These are phyloP conservation scores for Junco hyemalis DNA, from an alignment of 2,113 vertebrate genomes.

Conservation along the genomic window DNA sequence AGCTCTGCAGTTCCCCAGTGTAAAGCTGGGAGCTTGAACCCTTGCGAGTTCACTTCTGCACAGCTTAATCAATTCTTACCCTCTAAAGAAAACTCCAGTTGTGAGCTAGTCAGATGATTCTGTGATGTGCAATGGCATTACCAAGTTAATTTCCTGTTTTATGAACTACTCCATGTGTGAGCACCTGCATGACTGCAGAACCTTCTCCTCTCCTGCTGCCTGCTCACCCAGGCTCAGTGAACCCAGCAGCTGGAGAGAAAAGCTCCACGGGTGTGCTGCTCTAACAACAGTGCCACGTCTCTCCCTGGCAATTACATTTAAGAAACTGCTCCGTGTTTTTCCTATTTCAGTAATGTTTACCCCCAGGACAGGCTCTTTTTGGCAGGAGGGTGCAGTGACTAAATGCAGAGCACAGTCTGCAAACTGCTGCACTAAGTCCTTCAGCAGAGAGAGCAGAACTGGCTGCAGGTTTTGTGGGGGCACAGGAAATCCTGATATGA, in stretches of 20 bases:
- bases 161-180: neutral
- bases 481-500: fast-evolving
- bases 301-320: neutral
- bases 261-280: neutral
- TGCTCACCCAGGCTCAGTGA: neutral
- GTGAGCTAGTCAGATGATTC: neutral
- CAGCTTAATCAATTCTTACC: neutral
- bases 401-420: neutral
- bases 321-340: neutral
- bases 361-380: neutral
- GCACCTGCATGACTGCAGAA: neutral
- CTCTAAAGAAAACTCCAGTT: neutral
- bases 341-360: neutral
- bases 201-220: neutral
- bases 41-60: neutral
- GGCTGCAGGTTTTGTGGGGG: neutral
- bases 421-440: neutral
- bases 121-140: neutral
- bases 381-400: neutral
- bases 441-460: neutral
- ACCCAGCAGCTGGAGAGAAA: neutral
- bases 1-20: neutral
- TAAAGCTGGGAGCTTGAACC: neutral
- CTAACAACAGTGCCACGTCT: neutral
- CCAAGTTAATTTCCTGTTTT: neutral